Base-by-base conservation (phyloP, 2,797 vertebrate species). In the Sebastes hopkinsi region DNA sequence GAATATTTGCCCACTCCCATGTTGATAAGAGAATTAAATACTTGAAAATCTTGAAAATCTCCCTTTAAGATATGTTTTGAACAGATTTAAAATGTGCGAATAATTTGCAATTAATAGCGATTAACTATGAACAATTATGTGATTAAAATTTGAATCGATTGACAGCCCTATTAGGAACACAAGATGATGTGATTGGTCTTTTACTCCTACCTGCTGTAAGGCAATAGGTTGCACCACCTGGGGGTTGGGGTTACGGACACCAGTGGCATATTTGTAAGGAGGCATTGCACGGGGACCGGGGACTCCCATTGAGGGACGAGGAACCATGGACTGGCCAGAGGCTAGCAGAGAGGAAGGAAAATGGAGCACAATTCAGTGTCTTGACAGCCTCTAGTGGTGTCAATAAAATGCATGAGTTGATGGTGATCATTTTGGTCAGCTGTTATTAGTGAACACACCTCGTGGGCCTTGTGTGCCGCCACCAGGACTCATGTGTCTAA, bases 231-330 rank as follows among this genome's bases (percentile, higher is more conserved):
- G 98, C 11, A 97, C 96, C 9, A 95, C 95, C 76, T 95, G 95
- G 1, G 97, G 97, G 89, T 98, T 98, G 0, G 97, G 97, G 93
- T 98, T 98, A 84, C 97, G 97, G 68, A 98, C 96, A 29, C 94
- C 94, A 0, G 97, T 95, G 90, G 98, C 97, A 0, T 99, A 99
- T 92, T 99, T 99, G 83, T 99, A 99, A 1, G 98, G 98, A 36
- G 97, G 96, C 87, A 98, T 97, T 2, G 97, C 94, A 61, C 98
- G 95, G 30, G 98, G 98, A n/a, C 96, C 93, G 0, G 97, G 89
- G 46, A 97, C 93, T 71, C 97, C 96, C 75, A 99, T 96, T 11
- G 97, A 94, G 0, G 97, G 95, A 2, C 97, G 97, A 69, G 97
- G 96, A 14, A 95, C 97, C 92, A 99, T 94, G 13, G 86, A 92